Conservation (phyloP, 1,140 invertebrate species). For the Trinorchestia longiramus region DNA sequence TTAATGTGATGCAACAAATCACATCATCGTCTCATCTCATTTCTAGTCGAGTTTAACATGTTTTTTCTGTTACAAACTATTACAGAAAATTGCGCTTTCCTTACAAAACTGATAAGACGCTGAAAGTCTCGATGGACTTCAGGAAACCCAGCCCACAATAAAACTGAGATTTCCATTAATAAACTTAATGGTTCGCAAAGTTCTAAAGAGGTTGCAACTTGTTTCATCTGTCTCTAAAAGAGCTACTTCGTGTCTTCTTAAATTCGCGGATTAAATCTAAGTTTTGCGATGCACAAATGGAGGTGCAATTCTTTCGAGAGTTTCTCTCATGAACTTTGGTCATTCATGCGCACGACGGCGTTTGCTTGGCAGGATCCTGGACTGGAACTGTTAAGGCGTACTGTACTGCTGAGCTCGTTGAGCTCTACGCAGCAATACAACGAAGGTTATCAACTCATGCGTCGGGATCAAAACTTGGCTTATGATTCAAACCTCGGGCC, state of each 20-base stretch:
- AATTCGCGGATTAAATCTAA: not conserved
- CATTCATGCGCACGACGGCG: not conserved
- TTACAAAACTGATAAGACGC: not conserved
- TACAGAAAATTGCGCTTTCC: not conserved
- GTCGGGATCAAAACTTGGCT: not conserved
- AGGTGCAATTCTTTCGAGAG: not conserved
- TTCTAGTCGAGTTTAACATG: too few species aligned
- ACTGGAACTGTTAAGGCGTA: not conserved
- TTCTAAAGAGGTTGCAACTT: not conserved
- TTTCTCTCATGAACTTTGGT: not conserved
- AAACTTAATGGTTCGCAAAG: not conserved
- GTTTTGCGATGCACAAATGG: not conserved
- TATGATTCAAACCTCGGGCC: not conserved
- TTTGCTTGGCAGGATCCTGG: not conserved
- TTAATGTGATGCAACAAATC: too few species aligned
- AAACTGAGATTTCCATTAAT: not conserved
- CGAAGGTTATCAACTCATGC: too few species aligned
- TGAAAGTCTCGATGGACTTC: not conserved
- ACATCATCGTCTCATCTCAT: too few species aligned
- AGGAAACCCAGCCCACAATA: not conserved
- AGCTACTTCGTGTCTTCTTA: constrained; percentile 1
- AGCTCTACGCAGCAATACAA: not conserved
- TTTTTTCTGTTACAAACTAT: too few species aligned
- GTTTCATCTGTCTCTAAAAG: not conserved
- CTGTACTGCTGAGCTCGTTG: not conserved